Conservation (phyloP, 1,140 invertebrate species). For the Neodiprion virginianus region DNA sequence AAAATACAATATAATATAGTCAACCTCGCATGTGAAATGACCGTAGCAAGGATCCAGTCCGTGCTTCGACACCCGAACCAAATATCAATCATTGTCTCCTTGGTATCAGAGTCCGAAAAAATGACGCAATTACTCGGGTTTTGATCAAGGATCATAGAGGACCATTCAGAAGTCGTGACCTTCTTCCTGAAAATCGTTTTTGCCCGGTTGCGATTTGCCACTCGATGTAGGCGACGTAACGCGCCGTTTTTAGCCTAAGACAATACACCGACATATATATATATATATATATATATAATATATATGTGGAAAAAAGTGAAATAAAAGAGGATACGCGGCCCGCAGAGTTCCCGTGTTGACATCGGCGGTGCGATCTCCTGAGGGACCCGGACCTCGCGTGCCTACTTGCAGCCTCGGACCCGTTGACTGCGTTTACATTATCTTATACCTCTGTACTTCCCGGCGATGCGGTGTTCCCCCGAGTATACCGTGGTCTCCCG, state of each 20-base stretch:
- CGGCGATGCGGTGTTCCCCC: background rate
- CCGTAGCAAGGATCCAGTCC: no score
- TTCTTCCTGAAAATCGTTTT: background rate
- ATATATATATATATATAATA: no score
- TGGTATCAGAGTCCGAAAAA: no score
- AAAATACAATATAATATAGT: no score
- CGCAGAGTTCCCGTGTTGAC: constrained; percentile 27
- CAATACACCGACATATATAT: no score
- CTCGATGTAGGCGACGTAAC: background rate
- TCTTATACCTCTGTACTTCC: constrained; percentile 27
- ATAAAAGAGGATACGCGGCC: background rate
- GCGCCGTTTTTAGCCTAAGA: background rate
- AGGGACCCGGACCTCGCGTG: constrained; percentile 27
- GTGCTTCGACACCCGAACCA: no score
- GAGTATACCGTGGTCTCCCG: constrained; percentile 22
- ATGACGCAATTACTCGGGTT: no score
- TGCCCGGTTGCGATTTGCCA: background rate
- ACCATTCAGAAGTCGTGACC: background rate
- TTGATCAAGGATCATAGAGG: background rate
- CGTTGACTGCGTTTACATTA: constrained; percentile 36
- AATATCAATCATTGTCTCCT: no score
- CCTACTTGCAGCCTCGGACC: constrained; percentile 16
- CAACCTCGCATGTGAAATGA: no score
- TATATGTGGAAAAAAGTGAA: background rate
- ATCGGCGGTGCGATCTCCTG: constrained; percentile 31